A percentile compares a stretch with the other conserved stretches of the same genome.
phyloP scores from a whole-genome alignment of 2,113 vertebrate species.

The Megaptera novaeangliae region DNA sequence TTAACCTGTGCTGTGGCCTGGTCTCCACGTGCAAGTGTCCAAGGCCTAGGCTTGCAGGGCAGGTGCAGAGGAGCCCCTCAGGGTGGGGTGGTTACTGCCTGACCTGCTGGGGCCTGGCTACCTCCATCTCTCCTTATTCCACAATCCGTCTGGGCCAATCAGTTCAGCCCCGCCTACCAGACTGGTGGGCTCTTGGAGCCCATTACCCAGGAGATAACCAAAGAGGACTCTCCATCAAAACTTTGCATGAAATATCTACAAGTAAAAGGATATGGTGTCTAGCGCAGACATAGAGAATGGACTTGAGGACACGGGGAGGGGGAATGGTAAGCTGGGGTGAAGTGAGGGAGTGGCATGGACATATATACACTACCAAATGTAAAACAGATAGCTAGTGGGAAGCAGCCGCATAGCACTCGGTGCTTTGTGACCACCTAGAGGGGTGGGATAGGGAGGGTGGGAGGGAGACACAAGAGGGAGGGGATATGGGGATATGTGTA shows the following conservation, averaged over 20 bases:
- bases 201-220: not conserved
- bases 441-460: too few relatives aligned
- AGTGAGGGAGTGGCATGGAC: too few relatives aligned
- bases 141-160: not conserved
- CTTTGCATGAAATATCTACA: not conserved
- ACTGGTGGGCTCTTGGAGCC: not conserved
- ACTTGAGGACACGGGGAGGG: too few relatives aligned
- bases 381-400: too few relatives aligned
- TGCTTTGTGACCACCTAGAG: too few relatives aligned
- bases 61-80: not conserved
- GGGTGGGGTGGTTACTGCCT: not conserved
- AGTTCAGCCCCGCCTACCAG: not conserved
- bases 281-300: too few relatives aligned
- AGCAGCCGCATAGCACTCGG: too few relatives aligned
- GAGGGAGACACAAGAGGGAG: too few relatives aligned
- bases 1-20: not conserved
- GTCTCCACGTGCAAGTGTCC: not conserved
- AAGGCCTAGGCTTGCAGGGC: not conserved
- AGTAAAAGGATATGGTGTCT: not conserved
- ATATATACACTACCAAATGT: too few relatives aligned
- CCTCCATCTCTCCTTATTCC: not conserved
- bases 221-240: not conserved
- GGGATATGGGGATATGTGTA: too few relatives aligned
- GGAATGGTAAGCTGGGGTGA: too few relatives aligned
- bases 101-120: rapidly evolving